Base-by-base conservation (phyloP, 2,797 vertebrate genomes). In the Hippoglossus hippoglossus region DNA sequence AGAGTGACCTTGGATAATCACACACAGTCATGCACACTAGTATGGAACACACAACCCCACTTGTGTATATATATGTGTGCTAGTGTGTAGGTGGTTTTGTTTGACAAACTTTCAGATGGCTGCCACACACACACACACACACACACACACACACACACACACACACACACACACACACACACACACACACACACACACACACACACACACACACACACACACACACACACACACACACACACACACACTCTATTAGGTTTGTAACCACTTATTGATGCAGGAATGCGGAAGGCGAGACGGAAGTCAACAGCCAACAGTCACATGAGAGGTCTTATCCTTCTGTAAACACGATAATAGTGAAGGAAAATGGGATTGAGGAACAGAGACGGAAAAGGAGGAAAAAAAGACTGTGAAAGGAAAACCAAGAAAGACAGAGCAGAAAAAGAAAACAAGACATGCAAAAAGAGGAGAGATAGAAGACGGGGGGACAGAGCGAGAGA, bases 271-370 rank as follows among this genome's bases (percentile, higher is more conserved):
- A 75, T 67, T 83, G 71, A 71, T 36, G 79, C 28, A 87, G 86
- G 90, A 93, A 93, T 92, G 88, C 73, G 80, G 88, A 92, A 88
- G 84, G 75, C 56, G 6, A 77, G 70, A 73, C 13, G 74, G 82
- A 82, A 88, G 87, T 87, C 72, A 81, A 87, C 63, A 61, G 77
- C 59, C 55, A 67, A 15, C 21, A 60, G 79, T 91, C 91, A 92
- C 84, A 89, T 92, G 89, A 92, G 61, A 70, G 41, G 25, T 41
- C 83, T 91, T 90, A 92, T 88, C 87, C 67, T 83, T 83, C 36
- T 82, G 83, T 86, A 86, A 91, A 92, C 82, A 86, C 63, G 65
- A 57, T 26, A 68, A 68, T 69, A 67, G 36, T 16, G 64, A 87
- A 54, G 1, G 51, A 81, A 75, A 65, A 26, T 19, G n/a, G n/a